phyloP scores from a whole-genome alignment of 1,140 invertebrate species.

The Megalopta genalis region DNA sequence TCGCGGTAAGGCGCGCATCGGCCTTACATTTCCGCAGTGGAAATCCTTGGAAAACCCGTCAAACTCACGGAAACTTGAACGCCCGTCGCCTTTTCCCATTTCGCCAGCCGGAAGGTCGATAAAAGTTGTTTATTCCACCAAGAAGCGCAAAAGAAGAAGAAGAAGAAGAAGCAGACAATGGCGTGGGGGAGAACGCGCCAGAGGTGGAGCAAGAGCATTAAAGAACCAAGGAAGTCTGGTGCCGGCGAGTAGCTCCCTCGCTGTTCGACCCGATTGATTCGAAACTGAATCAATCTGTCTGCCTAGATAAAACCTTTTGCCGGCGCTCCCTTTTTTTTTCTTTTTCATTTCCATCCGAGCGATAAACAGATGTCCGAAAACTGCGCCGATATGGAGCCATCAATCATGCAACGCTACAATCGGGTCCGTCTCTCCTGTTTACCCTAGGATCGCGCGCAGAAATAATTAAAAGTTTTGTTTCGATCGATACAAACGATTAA shows the following conservation, averaged over 20 bases:
- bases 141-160: conserved; percentile 47
- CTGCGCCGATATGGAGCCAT: not conserved
- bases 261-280: conserved; percentile 63
- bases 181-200: conserved; percentile 13
- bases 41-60: conserved; percentile 67
- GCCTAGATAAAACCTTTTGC: conserved; percentile 70
- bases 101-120: conserved; percentile 67
- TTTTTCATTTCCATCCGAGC: conserved; percentile 23
- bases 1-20: conserved; percentile 35
- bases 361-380: conserved; percentile 24
- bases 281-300: conserved; percentile 70
- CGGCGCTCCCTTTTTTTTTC: conserved; percentile 61
- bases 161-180: conserved; percentile 20
- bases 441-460: too few relatives aligned
- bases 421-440: too few relatives aligned
- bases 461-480: too few relatives aligned
- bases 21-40: conserved; percentile 61
- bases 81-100: conserved; percentile 67
- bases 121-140: conserved; percentile 74
- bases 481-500: too few relatives aligned
- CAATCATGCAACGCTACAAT: not conserved
- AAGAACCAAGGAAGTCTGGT: conserved; percentile 32
- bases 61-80: conserved; percentile 66
- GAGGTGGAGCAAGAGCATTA: conserved; percentile 44
- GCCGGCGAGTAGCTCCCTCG: conserved; percentile 57